These are phyloP conservation scores for Eumeta japonica DNA, from an alignment of 1,140 invertebrate genomes.

Conservation along the genomic window DNA sequence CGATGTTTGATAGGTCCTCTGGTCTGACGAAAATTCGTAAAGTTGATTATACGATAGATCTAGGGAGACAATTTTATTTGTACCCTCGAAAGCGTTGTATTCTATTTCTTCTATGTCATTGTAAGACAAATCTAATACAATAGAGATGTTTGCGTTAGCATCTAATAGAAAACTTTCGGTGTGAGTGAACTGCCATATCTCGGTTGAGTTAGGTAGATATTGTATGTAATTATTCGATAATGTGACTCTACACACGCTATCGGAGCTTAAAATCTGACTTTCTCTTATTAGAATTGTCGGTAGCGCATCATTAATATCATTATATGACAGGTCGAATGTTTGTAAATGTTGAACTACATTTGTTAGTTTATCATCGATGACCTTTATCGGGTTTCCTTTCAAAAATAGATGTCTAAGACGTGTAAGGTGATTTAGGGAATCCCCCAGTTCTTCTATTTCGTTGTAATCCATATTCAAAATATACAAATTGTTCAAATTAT, in stretches of 20 bases:
- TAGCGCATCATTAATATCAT: conserved; percentile 26
- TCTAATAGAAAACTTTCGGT: too few relatives aligned
- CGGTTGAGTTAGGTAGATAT: conserved; percentile 23
- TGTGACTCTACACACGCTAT: conserved; percentile 32
- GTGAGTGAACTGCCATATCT: too few relatives aligned
- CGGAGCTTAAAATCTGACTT: conserved; percentile 31
- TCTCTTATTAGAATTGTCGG: conserved; percentile 32
- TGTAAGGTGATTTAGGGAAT: conserved; percentile 31
- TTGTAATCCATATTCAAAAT: conserved; percentile 33
- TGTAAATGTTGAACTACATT: conserved; percentile 37
- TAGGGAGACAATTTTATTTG: conserved; percentile 22
- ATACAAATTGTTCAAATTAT: conserved; percentile 31
- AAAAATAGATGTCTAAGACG: conserved; percentile 37
- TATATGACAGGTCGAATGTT: conserved; percentile 39
- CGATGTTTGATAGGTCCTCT: conserved; percentile 25
- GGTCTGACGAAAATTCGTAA: conserved; percentile 28
- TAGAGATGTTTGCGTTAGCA: conserved; percentile 13
- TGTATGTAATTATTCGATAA: conserved; percentile 34
- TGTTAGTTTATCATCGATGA: conserved; percentile 29
- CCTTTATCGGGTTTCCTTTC: conserved; percentile 29
- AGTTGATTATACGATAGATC: conserved; percentile 38
- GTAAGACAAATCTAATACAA: conserved; percentile 28
- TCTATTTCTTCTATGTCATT: conserved; percentile 33
- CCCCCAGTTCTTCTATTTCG: conserved; percentile 34
- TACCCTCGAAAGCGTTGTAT: conserved; percentile 33